Percentiles rank a stretch among this genome's conserved stretches.
phyloP scores from a whole-genome alignment of 2,113 vertebrate genomes.

The Plestiodon gilberti region DNA sequence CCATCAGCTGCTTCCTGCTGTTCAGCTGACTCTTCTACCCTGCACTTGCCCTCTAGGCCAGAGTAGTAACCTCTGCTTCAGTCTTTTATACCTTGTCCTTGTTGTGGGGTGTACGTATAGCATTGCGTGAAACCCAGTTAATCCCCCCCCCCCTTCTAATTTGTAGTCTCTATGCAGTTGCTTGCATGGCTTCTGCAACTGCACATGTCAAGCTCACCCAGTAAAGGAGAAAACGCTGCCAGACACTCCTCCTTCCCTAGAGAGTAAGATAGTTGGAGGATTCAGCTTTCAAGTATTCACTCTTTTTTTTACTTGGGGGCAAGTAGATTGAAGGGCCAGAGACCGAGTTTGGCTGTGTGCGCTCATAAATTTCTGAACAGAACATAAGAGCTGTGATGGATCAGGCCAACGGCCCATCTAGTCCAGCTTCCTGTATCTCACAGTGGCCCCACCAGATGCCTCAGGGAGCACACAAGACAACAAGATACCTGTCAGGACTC shows the following conservation, averaged over 20 bases:
- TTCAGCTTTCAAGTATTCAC: too few relatives aligned
- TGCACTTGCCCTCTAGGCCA: not conserved
- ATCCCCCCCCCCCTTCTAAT: not conserved
- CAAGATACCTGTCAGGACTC: not conserved
- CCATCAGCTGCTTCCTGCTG: slow-evolving; percentile 12
- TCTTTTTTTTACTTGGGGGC: too few relatives aligned
- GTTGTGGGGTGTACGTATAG: not conserved
- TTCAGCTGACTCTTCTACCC: not conserved
- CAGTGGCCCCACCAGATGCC: too few relatives aligned
- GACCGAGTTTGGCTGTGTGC: not conserved
- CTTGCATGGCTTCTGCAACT: accelerated
- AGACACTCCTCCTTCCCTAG: not conserved
- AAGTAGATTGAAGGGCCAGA: not conserved
- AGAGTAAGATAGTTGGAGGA: not conserved
- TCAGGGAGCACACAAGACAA: too few relatives aligned
- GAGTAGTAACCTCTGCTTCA: not conserved
- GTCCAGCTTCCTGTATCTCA: too few relatives aligned
- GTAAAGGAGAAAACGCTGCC: not conserved
- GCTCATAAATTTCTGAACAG: not conserved
- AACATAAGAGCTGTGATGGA: too few relatives aligned
- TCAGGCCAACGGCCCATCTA: too few relatives aligned
- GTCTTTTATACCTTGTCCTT: not conserved
- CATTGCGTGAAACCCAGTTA: not conserved
- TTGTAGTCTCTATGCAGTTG: not conserved
- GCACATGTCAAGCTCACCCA: not conserved